These are phyloP conservation scores for Corythornis vintsioides DNA, from an alignment of 2,113 vertebrate species.

Conservation along the genomic window DNA sequence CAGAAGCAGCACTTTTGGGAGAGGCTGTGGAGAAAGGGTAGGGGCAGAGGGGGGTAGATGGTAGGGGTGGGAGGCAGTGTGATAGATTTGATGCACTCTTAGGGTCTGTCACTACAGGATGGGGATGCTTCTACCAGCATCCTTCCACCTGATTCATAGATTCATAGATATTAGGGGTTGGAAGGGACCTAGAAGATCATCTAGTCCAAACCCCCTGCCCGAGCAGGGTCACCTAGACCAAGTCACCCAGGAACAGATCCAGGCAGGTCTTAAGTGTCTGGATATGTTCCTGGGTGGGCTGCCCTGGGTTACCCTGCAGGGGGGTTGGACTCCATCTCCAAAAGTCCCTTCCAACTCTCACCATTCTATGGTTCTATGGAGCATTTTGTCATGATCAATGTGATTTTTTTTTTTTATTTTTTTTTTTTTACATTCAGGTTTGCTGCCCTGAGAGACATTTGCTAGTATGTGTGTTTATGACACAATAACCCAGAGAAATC, in stretches of 20 bases:
- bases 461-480: not conserved
- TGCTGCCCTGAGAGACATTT: not conserved
- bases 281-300: too few relatives aligned
- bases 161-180: too few relatives aligned
- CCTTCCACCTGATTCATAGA: too few relatives aligned
- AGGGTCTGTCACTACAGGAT: not conserved
- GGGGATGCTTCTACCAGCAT: not conserved
- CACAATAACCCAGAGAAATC: not conserved
- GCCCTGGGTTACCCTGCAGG: too few relatives aligned
- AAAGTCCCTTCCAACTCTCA: too few relatives aligned
- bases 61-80: accelerated
- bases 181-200: too few relatives aligned
- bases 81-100: not conserved
- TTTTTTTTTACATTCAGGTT: not conserved
- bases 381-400: not conserved
- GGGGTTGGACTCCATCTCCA: too few relatives aligned
- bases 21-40: not conserved
- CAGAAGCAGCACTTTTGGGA: not conserved
- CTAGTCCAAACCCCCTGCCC: too few relatives aligned
- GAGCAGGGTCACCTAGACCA: too few relatives aligned
- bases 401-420: not conserved
- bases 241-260: too few relatives aligned
- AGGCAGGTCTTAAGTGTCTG: too few relatives aligned
- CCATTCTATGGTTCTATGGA: not conserved
- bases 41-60: not conserved